Percentiles rank a stretch among this genome's conserved stretches.
Conservation (phyloP, 2,113 vertebrate genomes). For the Mohoua ochrocephala region DNA sequence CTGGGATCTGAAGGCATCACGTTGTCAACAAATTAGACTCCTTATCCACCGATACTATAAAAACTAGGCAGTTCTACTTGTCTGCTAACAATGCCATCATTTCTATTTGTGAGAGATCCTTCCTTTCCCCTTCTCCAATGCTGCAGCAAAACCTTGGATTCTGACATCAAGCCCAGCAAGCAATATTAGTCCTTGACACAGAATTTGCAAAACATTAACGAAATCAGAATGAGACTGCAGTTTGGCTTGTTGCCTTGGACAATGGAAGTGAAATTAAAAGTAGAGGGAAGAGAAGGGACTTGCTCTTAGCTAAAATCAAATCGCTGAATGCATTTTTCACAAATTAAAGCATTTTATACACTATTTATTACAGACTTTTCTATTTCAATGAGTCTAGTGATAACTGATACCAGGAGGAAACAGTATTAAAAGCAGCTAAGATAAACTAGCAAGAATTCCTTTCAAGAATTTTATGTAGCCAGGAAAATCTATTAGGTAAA, state of each 20-base stretch:
- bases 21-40: neutral
- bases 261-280: conserved; percentile 44
- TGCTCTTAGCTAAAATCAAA: neutral
- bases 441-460: neutral
- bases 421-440: neutral
- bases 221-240: conserved; percentile 61
- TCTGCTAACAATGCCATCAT: neutral
- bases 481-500: neutral
- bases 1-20: neutral
- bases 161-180: conserved; percentile 33
- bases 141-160: conserved; percentile 59
- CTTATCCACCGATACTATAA: neutral
- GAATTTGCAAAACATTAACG: conserved; percentile 53
- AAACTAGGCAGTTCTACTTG: neutral
- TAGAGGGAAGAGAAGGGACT: conserved; percentile 5
- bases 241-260: conserved; percentile 42
- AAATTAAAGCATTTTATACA: neutral
- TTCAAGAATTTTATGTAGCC: neutral
- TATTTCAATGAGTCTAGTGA: neutral
- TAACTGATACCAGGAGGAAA: neutral
- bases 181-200: conserved; percentile 21
- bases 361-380: neutral
- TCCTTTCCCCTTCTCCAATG: neutral
- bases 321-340: neutral
- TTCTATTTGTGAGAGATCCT: neutral